Evolutionary conservation across 2,113 vertebrate species (phyloP).

Genomic region (Siniperca chuatsi): DNA sequence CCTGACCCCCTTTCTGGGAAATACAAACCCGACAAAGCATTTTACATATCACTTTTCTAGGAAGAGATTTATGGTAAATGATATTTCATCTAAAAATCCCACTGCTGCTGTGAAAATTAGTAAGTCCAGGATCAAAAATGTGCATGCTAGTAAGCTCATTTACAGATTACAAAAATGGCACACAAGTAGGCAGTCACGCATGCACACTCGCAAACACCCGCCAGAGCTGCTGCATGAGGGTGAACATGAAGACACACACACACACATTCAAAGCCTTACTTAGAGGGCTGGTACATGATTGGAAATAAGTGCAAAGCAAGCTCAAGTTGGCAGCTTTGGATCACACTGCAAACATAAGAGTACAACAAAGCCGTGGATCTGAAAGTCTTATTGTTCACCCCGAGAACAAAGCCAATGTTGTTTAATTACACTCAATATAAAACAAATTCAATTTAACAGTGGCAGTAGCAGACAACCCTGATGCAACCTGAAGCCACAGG

Average conservation of each 20-base stretch:
- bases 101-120: constrained; percentile 66
- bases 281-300: constrained; percentile 12
- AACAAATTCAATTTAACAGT: constrained; percentile 18
- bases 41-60: constrained; percentile 62
- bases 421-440: constrained; percentile 46
- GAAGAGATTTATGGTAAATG: constrained; percentile 71
- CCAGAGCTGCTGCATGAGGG: constrained; percentile 16
- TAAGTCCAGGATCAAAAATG: constrained; percentile 66
- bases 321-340: constrained; percentile 42
- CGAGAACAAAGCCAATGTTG: constrained; percentile 54
- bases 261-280: constrained; percentile 22
- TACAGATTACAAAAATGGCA: constrained; percentile 71
- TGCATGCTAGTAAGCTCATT: constrained; percentile 74
- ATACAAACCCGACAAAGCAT: constrained; percentile 36
- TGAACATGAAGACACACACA: background rate
- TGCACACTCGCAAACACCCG: constrained; percentile 5
- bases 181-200: constrained; percentile 29
- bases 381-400: constrained; percentile 52
- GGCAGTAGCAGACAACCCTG: background rate
- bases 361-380: constrained; percentile 37
- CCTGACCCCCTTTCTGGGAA: constrained; percentile 57
- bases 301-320: constrained; percentile 45
- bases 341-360: constrained; percentile 39
- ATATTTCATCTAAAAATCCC: constrained; percentile 77
- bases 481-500: constrained; percentile 31